These are phyloP conservation scores for Rambutsinella grinnellia DNA, from an alignment of 2,888 invertebrate species.

Conservation along the genomic window DNA sequence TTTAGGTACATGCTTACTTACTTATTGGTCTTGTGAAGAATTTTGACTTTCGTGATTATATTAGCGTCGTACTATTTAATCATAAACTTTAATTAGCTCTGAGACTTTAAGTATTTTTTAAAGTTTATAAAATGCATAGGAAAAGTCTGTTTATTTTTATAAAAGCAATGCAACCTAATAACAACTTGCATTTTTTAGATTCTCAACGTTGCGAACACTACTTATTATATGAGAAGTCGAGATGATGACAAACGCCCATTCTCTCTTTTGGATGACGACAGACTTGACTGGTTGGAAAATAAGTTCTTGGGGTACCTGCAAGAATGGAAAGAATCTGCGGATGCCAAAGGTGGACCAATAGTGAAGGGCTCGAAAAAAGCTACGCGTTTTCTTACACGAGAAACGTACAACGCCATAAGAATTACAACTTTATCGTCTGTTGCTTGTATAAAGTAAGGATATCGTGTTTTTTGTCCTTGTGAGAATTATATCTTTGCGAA, in stretches of 20 bases:
- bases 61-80: too few relatives aligned
- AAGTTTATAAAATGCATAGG: too few relatives aligned
- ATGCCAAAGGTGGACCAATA: too few relatives aligned
- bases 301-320: conserved; percentile 32
- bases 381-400: conserved; percentile 27
- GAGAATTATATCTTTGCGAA: neutral
- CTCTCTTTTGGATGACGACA: conserved; percentile 16
- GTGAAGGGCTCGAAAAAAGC: too few relatives aligned
- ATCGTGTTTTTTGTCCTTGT: neutral
- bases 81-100: too few relatives aligned
- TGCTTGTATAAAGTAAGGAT: conserved; percentile 14
- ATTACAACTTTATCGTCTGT: conserved; percentile 36
- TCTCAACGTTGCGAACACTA: conserved; percentile 20
- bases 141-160: too few relatives aligned
- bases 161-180: too few relatives aligned
- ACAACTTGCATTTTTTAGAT: too few relatives aligned
- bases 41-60: too few relatives aligned
- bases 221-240: conserved; percentile 10
- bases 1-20: too few relatives aligned
- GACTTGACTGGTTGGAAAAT: conserved; percentile 26
- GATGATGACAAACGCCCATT: conserved; percentile 11
- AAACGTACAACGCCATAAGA: conserved; percentile 30
- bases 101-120: too few relatives aligned
- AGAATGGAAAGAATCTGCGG: conserved; percentile 11
- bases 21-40: too few relatives aligned